These are phyloP conservation scores for Anthrax anthrax DNA, from an alignment of 2,888 invertebrate species.

Conservation along the genomic window DNA sequence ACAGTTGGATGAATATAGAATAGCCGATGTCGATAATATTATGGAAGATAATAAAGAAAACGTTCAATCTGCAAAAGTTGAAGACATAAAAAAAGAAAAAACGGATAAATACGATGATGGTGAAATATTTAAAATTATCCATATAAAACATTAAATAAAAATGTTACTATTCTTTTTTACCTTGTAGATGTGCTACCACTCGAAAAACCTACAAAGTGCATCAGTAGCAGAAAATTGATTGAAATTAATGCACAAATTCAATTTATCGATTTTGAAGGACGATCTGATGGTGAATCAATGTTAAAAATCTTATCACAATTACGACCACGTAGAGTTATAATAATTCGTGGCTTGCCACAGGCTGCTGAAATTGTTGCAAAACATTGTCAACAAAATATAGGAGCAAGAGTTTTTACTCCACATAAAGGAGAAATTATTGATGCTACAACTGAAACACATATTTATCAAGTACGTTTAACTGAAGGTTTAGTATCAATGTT, in stretches of 20 bases:
- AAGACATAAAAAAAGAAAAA: slow-evolving; percentile 17
- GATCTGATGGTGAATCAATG: slow-evolving; percentile 72
- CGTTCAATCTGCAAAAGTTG: slow-evolving; percentile 13
- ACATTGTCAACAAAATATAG: slow-evolving; percentile 52
- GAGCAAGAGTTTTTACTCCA: slow-evolving; percentile 71
- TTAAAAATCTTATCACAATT: slow-evolving; percentile 68
- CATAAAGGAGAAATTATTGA: slow-evolving; percentile 68
- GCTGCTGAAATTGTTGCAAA: slow-evolving; percentile 54
- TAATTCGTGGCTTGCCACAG: slow-evolving; percentile 58
- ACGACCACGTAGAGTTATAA: slow-evolving; percentile 65
- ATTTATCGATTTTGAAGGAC: slow-evolving; percentile 95
- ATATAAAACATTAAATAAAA: slow-evolving; percentile 4
- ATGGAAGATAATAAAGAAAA: slow-evolving; percentile 29
- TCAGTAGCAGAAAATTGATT: slow-evolving; percentile 56
- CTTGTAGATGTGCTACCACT: slow-evolving; percentile 34
- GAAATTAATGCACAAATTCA: slow-evolving; percentile 73
- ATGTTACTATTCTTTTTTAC: slow-evolving; percentile 13
- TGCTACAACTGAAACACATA: slow-evolving; percentile 94
- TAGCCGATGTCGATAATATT: slow-evolving; percentile 47
- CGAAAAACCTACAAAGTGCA: slow-evolving; percentile 85
- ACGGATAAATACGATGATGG: slow-evolving; percentile 11
- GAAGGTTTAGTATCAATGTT: slow-evolving; percentile 81
- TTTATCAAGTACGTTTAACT: slow-evolving; percentile 89
- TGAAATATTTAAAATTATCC: slow-evolving; percentile 1
- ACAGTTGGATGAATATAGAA: slow-evolving; percentile 78